Conservation (phyloP, 2,888 invertebrate species). For the Plagodis pulveraria region DNA sequence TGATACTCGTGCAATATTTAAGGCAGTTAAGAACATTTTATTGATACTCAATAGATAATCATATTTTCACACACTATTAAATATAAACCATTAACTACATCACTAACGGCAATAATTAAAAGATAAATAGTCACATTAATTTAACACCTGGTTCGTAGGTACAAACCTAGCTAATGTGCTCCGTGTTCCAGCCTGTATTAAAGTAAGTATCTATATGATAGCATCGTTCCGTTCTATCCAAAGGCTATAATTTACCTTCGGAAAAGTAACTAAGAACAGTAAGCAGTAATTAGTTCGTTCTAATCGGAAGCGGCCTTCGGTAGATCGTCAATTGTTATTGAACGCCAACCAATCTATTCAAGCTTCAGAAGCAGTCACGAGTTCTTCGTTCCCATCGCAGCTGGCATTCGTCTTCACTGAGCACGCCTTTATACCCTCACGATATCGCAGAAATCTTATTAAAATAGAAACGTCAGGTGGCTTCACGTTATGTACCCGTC, state of each 20-base stretch:
- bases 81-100: no score
- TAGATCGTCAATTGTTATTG: constrained; percentile 28
- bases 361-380: constrained; percentile 32
- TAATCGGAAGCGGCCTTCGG: constrained; percentile 34
- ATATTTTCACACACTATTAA: no score
- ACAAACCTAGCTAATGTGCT: background rate
- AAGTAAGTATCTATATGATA: constrained; percentile 5
- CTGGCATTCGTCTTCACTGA: constrained; percentile 5
- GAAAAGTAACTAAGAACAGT: constrained; percentile 6
- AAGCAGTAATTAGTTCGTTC: constrained; percentile 19
- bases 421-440: constrained; percentile 25
- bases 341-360: constrained; percentile 19
- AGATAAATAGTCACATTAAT: no score
- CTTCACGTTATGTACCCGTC: constrained; percentile 8
- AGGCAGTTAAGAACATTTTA: no score
- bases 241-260: constrained; percentile 19
- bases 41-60: no score
- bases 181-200: background rate
- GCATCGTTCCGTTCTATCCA: constrained; percentile 13
- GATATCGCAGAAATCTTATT: constrained; percentile 17
- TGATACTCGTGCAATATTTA: no score
- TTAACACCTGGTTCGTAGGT: no score
- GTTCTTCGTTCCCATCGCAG: constrained; percentile 26
- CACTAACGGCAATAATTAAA: no score
- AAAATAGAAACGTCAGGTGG: constrained; percentile 12